These are phyloP conservation scores for Pollenia labialis DNA, from an alignment of 2,888 invertebrate species.

Conservation along the genomic window DNA sequence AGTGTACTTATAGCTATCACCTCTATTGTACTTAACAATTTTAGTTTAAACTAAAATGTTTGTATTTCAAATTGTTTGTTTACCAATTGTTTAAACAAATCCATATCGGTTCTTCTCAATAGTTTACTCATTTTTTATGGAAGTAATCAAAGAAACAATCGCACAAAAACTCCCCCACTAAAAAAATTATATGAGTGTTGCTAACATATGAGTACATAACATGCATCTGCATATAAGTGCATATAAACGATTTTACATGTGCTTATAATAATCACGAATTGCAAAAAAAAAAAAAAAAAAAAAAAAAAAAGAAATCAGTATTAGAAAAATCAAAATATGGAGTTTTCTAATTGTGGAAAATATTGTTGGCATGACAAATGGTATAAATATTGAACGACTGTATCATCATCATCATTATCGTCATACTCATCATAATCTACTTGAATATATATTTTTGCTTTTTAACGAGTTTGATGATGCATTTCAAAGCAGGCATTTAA, in stretches of 20 bases:
- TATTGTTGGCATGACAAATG: conserved; percentile 50
- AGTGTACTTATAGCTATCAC: neutral
- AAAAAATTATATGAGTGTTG: conserved; percentile 13
- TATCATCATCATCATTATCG: conserved; percentile 42
- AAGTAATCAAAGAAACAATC: neutral
- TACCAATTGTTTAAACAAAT: conserved; percentile 37
- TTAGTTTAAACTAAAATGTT: conserved; percentile 8
- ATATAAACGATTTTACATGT: conserved; percentile 28
- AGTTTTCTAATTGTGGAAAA: conserved; percentile 40
- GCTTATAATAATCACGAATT: conserved; percentile 68
- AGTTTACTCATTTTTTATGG: conserved; percentile 9
- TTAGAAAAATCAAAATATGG: conserved; percentile 19
- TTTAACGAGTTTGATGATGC: neutral
- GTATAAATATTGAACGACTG: conserved; percentile 54
- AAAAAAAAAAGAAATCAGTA: conserved; percentile 17
- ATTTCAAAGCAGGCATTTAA: neutral
- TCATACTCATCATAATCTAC: conserved; percentile 23
- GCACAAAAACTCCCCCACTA: conserved; percentile 65
- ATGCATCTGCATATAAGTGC: conserved; percentile 26
- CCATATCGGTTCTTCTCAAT: conserved; percentile 18
- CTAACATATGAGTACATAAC: neutral
- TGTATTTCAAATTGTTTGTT: conserved; percentile 28
- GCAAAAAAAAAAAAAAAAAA: conserved; percentile 13
- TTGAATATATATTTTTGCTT: conserved; percentile 10
- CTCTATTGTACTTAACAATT: neutral